Evolutionary conservation across 2,113 vertebrate genomes (phyloP), one percentile per base, ranked within the genome.

Genomic region (Tragelaphus scriptus): DNA sequence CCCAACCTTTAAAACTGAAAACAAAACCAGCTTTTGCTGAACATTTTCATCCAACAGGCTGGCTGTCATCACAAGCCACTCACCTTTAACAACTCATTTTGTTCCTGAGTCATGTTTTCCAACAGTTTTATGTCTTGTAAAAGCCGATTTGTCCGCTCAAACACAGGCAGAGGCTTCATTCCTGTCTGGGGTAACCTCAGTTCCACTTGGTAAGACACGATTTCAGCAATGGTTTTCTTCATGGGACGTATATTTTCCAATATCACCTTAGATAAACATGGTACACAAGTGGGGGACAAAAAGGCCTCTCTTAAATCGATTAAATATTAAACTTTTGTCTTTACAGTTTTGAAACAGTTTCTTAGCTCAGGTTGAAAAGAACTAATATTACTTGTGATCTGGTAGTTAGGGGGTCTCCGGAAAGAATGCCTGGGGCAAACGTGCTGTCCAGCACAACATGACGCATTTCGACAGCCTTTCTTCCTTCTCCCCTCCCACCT

Each of bases 21-120:
- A 90, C 40, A 63, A 40, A 40, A 88, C 4, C 15, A 51, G 23
- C 19, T 91, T 93, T 40, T 84, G 32, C 19, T 30, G 44, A 95
- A 56, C 2, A 1, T 63, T 84, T 81, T 59, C 36, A 59, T 12
- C 9, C 6, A 80, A 2, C 40, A 53, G 63, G 47, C 25, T 71
- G 51, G 49, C 49, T 81, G 7, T 71, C 32, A 47, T 58, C 23
- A 23, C 1, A 30, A 88, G 71, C 25, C 0, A 13, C 96, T 98
- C 98, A 99, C 99, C 99, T 99, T 99, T 85, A 99, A 97, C 23
- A 99, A 94, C 5, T 98, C 81, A 11, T 98, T 99, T 94, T 99
- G 99, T 77, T 99, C 98, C 79, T 98, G 98, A 49, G 99, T 99
- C 59, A 99, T 98, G 98, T 99, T 99, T 98, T 99, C 99, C 95